A percentile compares a stretch with the other conserved stretches of the same genome.
Evolutionary conservation across 2,888 invertebrate genomes (phyloP).

Genomic region (Mimumesa dahlbomi): DNA sequence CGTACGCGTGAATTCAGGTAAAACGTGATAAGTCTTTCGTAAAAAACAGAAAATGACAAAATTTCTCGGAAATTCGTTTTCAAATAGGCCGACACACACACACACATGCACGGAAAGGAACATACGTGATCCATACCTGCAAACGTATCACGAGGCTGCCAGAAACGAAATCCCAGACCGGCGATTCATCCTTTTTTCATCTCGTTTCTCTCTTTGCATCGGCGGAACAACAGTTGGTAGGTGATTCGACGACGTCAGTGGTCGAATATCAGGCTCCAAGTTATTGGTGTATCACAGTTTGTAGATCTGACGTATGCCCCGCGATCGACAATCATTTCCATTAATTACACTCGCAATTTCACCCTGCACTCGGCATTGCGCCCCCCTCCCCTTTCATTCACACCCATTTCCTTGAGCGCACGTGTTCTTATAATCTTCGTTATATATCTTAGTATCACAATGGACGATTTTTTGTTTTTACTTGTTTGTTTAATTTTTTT

Average conservation of each 20-base stretch:
- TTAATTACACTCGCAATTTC: constrained; percentile 58
- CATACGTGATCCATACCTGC: constrained; percentile 31
- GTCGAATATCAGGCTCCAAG: constrained; percentile 30
- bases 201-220: constrained; percentile 1
- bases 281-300: constrained; percentile 60
- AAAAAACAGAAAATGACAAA: too few species aligned
- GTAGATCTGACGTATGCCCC: constrained; percentile 49
- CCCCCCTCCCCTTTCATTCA: constrained; percentile 54
- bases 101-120: too few species aligned
- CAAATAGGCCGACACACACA: too few species aligned
- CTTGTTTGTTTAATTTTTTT: constrained; percentile 29
- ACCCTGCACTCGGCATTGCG: constrained; percentile 46
- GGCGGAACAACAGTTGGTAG: constrained; percentile 16
- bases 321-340: constrained; percentile 56
- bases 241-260: constrained; percentile 43
- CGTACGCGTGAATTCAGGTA: too few species aligned
- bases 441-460: constrained; percentile 67
- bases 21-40: too few species aligned
- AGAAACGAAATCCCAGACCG: constrained; percentile 23
- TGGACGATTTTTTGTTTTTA: constrained; percentile 56
- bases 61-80: too few species aligned
- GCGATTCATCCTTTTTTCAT: constrained; percentile 36
- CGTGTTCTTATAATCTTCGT: constrained; percentile 51
- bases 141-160: constrained; percentile 41
- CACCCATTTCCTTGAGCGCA: constrained; percentile 54